These are phyloP conservation scores for Stegodyphus dumicola DNA, from an alignment of 1,140 invertebrate species.

Conservation along the genomic window DNA sequence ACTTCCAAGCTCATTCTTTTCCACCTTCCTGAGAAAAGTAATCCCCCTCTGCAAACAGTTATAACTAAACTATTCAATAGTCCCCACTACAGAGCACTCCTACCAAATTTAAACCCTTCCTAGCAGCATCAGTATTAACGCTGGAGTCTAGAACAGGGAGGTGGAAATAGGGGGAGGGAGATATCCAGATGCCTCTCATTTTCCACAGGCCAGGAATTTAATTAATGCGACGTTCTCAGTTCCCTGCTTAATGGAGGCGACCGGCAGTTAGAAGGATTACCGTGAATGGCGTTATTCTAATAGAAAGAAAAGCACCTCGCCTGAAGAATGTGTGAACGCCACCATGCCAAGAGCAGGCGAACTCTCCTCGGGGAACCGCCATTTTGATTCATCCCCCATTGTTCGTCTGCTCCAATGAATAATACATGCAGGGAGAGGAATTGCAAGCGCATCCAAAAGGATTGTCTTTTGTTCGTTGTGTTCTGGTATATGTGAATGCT, in stretches of 20 bases:
- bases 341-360: background rate
- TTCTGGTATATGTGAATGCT: too few relatives aligned
- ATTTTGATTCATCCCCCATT: constrained; percentile 55
- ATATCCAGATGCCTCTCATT: background rate
- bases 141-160: background rate
- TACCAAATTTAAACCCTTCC: constrained; percentile 10
- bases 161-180: background rate
- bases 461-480: too few relatives aligned
- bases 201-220: constrained; percentile 40
- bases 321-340: constrained; percentile 53
- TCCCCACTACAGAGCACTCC: constrained; percentile 2
- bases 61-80: background rate
- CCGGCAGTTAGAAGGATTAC: constrained; percentile 57
- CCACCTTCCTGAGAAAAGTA: too few relatives aligned
- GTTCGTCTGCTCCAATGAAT: constrained; percentile 31
- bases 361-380: constrained; percentile 32
- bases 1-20: background rate
- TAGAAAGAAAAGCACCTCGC: constrained; percentile 45
- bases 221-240: constrained; percentile 35
- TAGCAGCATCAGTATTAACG: background rate
- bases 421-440: too few relatives aligned
- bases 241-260: constrained; percentile 37
- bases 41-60: too few relatives aligned
- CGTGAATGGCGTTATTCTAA: constrained; percentile 53
- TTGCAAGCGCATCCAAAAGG: too few relatives aligned